These are phyloP conservation scores for Varanus salvator DNA, from an alignment of 2,113 vertebrate genomes.

Conservation along the genomic window DNA sequence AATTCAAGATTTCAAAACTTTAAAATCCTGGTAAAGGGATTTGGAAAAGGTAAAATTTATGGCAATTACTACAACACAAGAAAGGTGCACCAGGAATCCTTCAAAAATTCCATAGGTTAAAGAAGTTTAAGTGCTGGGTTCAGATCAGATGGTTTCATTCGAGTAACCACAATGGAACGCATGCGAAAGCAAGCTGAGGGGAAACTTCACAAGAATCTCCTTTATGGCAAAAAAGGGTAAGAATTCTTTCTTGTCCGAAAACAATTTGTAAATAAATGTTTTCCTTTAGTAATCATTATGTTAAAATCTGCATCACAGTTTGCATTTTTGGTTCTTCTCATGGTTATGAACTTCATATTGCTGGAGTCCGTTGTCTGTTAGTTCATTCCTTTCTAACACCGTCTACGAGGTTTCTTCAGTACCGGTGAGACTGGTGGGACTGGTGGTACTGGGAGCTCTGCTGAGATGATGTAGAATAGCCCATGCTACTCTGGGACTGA, in stretches of 20 bases:
- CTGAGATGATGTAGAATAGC: slow-evolving; percentile 94
- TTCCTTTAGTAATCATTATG: slow-evolving; percentile 60
- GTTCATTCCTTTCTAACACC: slow-evolving; percentile 56
- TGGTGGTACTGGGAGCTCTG: slow-evolving; percentile 94
- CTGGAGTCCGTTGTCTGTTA: slow-evolving; percentile 74
- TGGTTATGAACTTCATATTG: slow-evolving; percentile 77
- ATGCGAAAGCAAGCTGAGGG: slow-evolving; percentile 72
- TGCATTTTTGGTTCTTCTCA: slow-evolving; percentile 82
- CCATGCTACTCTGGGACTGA: slow-evolving; percentile 94
- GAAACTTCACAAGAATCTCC: slow-evolving; percentile 76
- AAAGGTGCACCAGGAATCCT: slow-evolving; percentile 86
- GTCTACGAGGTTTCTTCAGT: slow-evolving; percentile 79
- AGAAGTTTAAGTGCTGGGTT: slow-evolving; percentile 83
- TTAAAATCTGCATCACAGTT: slow-evolving; percentile 63
- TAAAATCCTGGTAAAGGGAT: slow-evolving; percentile 82
- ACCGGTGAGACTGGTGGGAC: slow-evolving; percentile 92
- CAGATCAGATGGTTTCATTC: slow-evolving; percentile 76
- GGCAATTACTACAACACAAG: slow-evolving; percentile 84
- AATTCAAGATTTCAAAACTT: slow-evolving; percentile 82
- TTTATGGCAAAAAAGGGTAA: slow-evolving; percentile 65
- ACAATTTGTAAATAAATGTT: slow-evolving; percentile 60
- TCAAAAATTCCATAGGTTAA: slow-evolving; percentile 80
- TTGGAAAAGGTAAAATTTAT: slow-evolving; percentile 80
- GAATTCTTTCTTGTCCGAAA: slow-evolving; percentile 43
- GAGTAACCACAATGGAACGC: slow-evolving; percentile 78